These are phyloP conservation scores for Tetramorium alpestre DNA, from an alignment of 1,140 invertebrate genomes.

Conservation along the genomic window DNA sequence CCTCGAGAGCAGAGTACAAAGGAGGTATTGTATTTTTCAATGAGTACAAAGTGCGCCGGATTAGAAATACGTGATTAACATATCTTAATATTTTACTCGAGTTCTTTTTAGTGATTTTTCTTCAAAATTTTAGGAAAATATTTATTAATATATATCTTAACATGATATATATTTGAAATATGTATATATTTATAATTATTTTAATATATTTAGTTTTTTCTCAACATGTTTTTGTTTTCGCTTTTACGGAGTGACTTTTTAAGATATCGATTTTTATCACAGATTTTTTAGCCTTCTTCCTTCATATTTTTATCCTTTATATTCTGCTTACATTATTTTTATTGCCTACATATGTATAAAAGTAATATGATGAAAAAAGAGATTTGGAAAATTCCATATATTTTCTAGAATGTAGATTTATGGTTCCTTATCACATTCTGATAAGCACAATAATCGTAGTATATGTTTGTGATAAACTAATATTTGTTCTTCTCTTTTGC, in stretches of 20 bases:
- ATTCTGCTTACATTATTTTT: neutral
- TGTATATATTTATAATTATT: neutral
- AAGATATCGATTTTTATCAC: too few species aligned
- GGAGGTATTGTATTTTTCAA: neutral
- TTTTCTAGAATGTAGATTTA: neutral
- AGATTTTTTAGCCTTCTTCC: neutral
- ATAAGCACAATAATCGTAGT: neutral
- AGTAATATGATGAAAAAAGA: neutral
- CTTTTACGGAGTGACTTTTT: too few species aligned
- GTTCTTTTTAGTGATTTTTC: neutral
- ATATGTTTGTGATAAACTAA: neutral
- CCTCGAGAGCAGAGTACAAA: neutral
- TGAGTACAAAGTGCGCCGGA: neutral
- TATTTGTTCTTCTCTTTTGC: neutral
- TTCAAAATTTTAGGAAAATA: neutral
- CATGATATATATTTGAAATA: neutral
- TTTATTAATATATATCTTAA: neutral
- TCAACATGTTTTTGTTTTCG: neutral
- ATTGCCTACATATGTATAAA: too few species aligned
- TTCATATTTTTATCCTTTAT: neutral
- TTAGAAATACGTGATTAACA: neutral
- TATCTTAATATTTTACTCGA: neutral
- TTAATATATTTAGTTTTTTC: neutral
- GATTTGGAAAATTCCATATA: neutral
- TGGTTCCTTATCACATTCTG: neutral